Percentiles rank a stretch among this genome's conserved stretches.
Evolutionary conservation across 2,888 invertebrate genomes (phyloP).

Genomic region (Conus canariensis): DNA sequence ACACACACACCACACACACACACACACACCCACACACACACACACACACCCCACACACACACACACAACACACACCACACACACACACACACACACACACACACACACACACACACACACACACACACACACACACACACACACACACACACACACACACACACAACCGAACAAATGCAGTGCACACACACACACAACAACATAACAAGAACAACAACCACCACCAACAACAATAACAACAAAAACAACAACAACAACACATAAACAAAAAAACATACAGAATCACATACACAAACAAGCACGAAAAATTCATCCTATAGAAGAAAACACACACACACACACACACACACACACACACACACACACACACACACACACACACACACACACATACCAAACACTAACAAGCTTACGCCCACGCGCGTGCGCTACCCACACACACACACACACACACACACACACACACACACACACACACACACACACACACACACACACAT

Average conservation of each 20-base stretch:
- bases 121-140: not conserved
- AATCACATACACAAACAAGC: not conserved
- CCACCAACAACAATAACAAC: not conserved
- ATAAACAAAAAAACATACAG: not conserved
- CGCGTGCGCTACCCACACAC: not conserved
- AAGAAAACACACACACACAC: not conserved
- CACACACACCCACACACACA: too few relatives aligned
- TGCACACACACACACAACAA: not conserved
- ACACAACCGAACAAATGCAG: not conserved
- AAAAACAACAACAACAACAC: not conserved
- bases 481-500: not conserved
- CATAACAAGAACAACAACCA: not conserved
- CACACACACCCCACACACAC: too few relatives aligned
- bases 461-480: too few relatives aligned
- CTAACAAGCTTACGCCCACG: too few relatives aligned
- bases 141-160: not conserved
- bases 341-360: not conserved
- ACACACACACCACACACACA: too few relatives aligned
- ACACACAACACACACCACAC: too few relatives aligned
- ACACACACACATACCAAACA: not conserved
- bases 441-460: not conserved
- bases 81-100: too few relatives aligned
- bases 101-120: not conserved
- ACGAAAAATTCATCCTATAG: too few relatives aligned
- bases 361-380: not conserved